A percentile compares a stretch with the other conserved stretches of the same genome.
Conservation (phyloP, 2,113 vertebrate genomes). For the Charadrius vociferus region DNA sequence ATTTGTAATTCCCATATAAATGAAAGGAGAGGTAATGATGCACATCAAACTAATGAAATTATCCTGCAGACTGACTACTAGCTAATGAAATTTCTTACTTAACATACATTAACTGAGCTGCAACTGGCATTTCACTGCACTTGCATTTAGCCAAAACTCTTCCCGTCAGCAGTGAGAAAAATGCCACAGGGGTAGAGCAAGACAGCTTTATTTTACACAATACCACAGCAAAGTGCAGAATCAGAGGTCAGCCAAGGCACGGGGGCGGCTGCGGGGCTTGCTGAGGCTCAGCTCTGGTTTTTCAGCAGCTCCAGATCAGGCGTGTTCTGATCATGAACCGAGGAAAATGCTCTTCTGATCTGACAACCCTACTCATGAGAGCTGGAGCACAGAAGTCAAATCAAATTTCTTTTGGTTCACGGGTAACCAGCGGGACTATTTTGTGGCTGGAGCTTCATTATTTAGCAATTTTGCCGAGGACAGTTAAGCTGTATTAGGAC, state of each 20-base stretch:
- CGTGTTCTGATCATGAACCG: rapidly evolving
- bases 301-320: background rate
- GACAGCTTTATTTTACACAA: background rate
- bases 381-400: background rate
- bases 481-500: background rate
- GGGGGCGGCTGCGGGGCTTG: rapidly evolving
- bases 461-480: background rate
- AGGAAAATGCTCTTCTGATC: background rate
- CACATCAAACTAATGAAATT: constrained; percentile 13
- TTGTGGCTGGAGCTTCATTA: background rate
- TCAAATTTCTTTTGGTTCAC: background rate
- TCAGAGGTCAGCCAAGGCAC: rapidly evolving
- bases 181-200: background rate
- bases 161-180: background rate
- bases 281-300: background rate
- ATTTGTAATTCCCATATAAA: background rate
- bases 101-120: constrained; percentile 11
- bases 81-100: constrained; percentile 47
- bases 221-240: background rate
- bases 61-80: background rate
- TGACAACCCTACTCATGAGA: background rate
- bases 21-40: background rate
- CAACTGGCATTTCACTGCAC: background rate
- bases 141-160: background rate
- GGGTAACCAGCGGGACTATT: background rate